Evolutionary conservation across 2,113 vertebrate genomes (phyloP), one percentile per base, ranked within the genome.

Genomic region (Callionymus lyra): DNA sequence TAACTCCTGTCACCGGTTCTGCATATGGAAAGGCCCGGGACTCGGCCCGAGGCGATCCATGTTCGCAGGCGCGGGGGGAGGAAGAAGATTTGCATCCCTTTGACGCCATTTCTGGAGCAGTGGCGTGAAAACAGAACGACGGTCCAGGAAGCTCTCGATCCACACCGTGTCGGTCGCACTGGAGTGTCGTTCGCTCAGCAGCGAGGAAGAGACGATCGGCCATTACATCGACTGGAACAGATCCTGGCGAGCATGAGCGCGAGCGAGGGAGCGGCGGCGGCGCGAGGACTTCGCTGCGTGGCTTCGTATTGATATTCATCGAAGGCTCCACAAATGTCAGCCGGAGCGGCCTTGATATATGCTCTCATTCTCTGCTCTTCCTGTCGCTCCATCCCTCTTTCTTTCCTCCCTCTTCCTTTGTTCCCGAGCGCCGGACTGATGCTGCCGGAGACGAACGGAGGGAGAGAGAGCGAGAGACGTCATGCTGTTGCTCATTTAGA

Each of bases 221-320:
- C 73, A 73, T 79, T 76, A 68, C 71, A 60, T 59, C 63, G 71
- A 77, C 74, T 78, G 73, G 72, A 80, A 76, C 74, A 63, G 74
- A 69, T 77, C 61, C 63, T 65, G 73, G 73, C 74, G 73, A 74
- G 72, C 75, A 67, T 75, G 74, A 63, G 44, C 16, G 42, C 40
- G 21, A 27, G 21, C 21, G 21, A 27, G 21, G 21, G 21, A 27
- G 21, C 4, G 21, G 21, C 4, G 21, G 21, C 4, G 59, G 16
- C 44, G 42, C 67, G 49, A 66, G 53, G 70, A 74, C 72, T 70
- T 63, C 70, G 68, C 68, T 68, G 68, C 53, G 39, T 68, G 70
- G 80, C 62, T 77, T 70, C 64, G 74, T 77, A 77, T 82, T 80
- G 77, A 79, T 76, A 80, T 82, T 80, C 80, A 82, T 75, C 65